Percentiles rank a stretch among this genome's conserved stretches.
phyloP scores from a whole-genome alignment of 2,888 invertebrate species.

The Nycteola revayana region DNA sequence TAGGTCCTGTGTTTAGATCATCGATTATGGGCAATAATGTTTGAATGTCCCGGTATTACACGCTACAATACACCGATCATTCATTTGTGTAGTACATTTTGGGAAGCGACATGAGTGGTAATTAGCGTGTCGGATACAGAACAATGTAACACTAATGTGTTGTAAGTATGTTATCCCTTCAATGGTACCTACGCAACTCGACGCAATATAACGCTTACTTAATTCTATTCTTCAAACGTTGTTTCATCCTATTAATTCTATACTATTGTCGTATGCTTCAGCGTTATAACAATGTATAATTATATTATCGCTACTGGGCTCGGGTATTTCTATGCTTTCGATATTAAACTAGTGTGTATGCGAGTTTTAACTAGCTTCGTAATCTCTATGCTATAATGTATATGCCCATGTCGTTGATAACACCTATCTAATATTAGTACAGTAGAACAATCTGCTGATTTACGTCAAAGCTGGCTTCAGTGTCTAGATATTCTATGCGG shows the following conservation, averaged over 20 bases:
- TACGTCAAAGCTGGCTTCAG: conserved; percentile 78
- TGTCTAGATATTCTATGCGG: conserved; percentile 81
- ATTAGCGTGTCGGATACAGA: conserved; percentile 58
- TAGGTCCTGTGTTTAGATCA: conserved; percentile 69
- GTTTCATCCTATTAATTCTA: conserved; percentile 74
- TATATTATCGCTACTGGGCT: conserved; percentile 76
- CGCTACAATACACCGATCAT: conserved; percentile 49
- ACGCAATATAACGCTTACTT: conserved; percentile 74
- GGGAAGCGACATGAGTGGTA: conserved; percentile 58
- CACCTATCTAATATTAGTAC: conserved; percentile 73
- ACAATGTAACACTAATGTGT: conserved; percentile 68
- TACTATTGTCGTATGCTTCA: conserved; percentile 79
- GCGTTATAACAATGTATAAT: conserved; percentile 75
- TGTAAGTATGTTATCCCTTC: conserved; percentile 75
- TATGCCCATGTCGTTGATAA: conserved; percentile 76
- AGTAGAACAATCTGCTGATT: conserved; percentile 77
- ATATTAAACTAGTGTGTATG: conserved; percentile 81
- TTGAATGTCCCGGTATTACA: conserved; percentile 37
- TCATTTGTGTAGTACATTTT: conserved; percentile 65
- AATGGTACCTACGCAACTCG: conserved; percentile 62
- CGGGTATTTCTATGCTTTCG: conserved; percentile 81
- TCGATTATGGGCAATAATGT: conserved; percentile 47
- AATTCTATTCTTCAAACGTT: conserved; percentile 68
- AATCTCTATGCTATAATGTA: conserved; percentile 80
- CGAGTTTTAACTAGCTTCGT: conserved; percentile 78